Evolutionary conservation across 1,140 invertebrate genomes (phyloP).

Genomic region (Eriosoma lanigerum): DNA sequence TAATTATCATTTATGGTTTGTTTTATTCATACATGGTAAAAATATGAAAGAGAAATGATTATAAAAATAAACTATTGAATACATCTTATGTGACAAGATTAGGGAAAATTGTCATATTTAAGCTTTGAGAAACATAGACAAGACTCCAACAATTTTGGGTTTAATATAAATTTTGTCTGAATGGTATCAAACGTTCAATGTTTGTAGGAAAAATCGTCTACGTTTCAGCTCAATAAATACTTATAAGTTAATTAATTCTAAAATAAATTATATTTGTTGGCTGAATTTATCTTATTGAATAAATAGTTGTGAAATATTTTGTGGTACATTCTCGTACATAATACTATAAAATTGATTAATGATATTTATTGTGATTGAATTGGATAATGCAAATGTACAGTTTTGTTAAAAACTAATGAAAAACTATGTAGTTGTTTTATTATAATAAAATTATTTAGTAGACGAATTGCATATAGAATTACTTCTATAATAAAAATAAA

Average conservation of each 20-base stretch:
- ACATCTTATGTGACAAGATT: neutral
- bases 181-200: slow-evolving; percentile 16
- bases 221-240: slow-evolving; percentile 39
- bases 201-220: slow-evolving; percentile 47
- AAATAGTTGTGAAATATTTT: neutral
- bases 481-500: neutral
- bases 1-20: slow-evolving; percentile 24
- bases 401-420: neutral
- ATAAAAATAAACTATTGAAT: slow-evolving; percentile 10
- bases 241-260: slow-evolving; percentile 33
- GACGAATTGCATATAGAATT: neutral
- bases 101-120: slow-evolving; percentile 30
- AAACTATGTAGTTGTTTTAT: neutral
- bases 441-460: neutral
- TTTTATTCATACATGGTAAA: slow-evolving; percentile 14
- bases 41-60: neutral
- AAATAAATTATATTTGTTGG: slow-evolving; percentile 26
- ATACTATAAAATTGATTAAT: too few relatives aligned
- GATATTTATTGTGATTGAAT: neutral
- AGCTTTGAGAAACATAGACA: slow-evolving; percentile 48
- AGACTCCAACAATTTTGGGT: slow-evolving; percentile 40
- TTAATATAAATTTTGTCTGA: slow-evolving; percentile 12
- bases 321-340: too few relatives aligned
- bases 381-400: neutral
- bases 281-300: slow-evolving; percentile 16